Base-by-base conservation (phyloP, 1,140 invertebrate species). In the Pogonognathellus flavescens region DNA sequence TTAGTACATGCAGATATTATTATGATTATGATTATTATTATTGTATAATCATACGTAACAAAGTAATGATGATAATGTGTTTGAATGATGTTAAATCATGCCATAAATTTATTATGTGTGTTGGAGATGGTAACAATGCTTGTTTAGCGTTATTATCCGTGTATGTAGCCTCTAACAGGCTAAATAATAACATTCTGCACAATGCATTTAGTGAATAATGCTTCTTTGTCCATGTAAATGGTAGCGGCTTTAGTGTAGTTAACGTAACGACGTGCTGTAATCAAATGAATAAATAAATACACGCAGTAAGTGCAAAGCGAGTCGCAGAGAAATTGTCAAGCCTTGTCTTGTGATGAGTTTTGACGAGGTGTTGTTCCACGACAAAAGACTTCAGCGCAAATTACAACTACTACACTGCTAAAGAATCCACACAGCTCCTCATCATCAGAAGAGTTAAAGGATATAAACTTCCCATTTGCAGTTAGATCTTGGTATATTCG, bases 51-150 rank as follows among this genome's bases (percentile, higher is more conserved):
- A 57, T 57, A 72, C 66, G 14, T 25, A 49, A 18, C n/a, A 31
- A 72, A 31, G 66, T 50, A 25, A 72, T 72, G 31, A 72, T 72
- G 31, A 49, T 72, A 72, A 72, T 72, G 66, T 72, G 41, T 50
- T 41, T 72, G 66, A 72, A 72, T 72, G 66, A 72, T 72, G 66
- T 50, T 50, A 72, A 72, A 49, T 72, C 66, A 72, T 72, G 66
- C 66, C 66, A 72, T 72, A 72, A 72, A 72, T 72, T 72, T 72
- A 72, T 72, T 72, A 49, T 72, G 16, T 72, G 14, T 14, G 31
- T 41, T 41, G 66, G 13, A 41, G 31, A 72, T 41, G 66, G 13
- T 72, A 72, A 72, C 66, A 72, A 72, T 72, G 66, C 66, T 72
- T 72, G 66, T 72, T 72, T 72, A 16, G 66, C 22, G 41, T 72